Evolutionary conservation across 2,797 vertebrate genomes (phyloP).

Genomic region (Leuciscus waleckii): DNA sequence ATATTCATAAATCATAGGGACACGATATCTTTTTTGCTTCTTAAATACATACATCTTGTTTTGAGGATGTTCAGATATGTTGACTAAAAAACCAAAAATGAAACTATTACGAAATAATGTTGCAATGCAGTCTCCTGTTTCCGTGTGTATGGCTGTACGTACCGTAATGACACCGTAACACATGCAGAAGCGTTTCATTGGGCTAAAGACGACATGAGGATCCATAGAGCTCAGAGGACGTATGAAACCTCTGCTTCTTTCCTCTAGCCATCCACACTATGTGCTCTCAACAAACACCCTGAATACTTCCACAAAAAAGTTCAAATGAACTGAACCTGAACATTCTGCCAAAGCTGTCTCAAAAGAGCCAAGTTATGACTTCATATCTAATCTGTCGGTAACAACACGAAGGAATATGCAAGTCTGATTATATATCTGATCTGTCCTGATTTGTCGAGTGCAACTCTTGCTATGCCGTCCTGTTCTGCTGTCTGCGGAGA

Average conservation of each 20-base stretch:
- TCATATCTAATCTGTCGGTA: background rate
- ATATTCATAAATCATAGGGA: background rate
- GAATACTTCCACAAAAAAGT: background rate
- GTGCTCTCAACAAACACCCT: constrained; percentile 23
- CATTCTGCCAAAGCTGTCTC: background rate
- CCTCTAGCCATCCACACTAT: constrained; percentile 41
- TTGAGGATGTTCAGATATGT: background rate
- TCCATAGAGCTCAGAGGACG: constrained; percentile 71
- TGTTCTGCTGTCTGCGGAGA: constrained; percentile 35
- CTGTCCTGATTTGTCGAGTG: constrained; percentile 51
- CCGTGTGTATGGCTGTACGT: constrained; percentile 67
- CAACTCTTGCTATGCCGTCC: constrained; percentile 42
- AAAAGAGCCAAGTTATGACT: background rate
- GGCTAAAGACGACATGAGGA: constrained; percentile 75
- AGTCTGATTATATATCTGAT: background rate
- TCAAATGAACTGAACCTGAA: constrained; percentile 2
- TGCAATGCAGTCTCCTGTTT: background rate
- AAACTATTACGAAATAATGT: background rate
- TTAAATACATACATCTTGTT: background rate
- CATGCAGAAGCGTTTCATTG: constrained; percentile 89
- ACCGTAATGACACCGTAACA: constrained; percentile 86
- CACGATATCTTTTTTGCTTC: background rate
- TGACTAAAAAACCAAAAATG: background rate
- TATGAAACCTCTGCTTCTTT: constrained; percentile 39
- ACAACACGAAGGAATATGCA: background rate